A percentile compares a stretch with the other conserved stretches of the same genome.
These are phyloP conservation scores for Microtus montanus DNA, from an alignment of 2,113 vertebrate species.

Conservation along the genomic window DNA sequence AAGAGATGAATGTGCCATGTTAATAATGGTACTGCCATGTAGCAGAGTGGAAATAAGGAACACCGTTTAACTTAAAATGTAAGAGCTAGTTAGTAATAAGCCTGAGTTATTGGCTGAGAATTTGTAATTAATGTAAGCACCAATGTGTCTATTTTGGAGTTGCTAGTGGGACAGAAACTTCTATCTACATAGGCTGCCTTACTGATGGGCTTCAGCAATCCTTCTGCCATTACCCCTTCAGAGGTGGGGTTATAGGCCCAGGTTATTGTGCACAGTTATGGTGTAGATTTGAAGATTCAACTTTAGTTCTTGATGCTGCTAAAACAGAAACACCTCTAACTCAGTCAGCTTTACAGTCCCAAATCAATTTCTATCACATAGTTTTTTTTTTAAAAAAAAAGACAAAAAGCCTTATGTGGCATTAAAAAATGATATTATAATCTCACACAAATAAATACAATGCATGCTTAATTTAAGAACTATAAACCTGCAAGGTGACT, in stretches of 20 bases:
- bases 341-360: background rate
- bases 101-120: too few relatives aligned
- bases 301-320: background rate
- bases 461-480: slow-evolving; percentile 35
- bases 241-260: too few relatives aligned
- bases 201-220: background rate
- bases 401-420: background rate
- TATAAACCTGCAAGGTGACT: background rate
- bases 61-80: too few relatives aligned
- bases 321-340: background rate
- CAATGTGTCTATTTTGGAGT: too few relatives aligned
- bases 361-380: slow-evolving; percentile 5
- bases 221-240: background rate
- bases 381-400: background rate
- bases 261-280: background rate
- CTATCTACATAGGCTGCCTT: too few relatives aligned
- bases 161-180: too few relatives aligned
- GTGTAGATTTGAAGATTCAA: background rate
- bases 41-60: too few relatives aligned
- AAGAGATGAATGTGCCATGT: too few relatives aligned
- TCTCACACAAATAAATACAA: slow-evolving; percentile 27
- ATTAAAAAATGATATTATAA: slow-evolving; percentile 11
- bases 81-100: too few relatives aligned
- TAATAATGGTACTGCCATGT: too few relatives aligned
- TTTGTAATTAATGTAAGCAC: too few relatives aligned